A percentile compares a stretch with the other conserved stretches of the same genome.
These are phyloP conservation scores for Tuta absoluta DNA, from an alignment of 2,888 invertebrate species.

Conservation along the genomic window DNA sequence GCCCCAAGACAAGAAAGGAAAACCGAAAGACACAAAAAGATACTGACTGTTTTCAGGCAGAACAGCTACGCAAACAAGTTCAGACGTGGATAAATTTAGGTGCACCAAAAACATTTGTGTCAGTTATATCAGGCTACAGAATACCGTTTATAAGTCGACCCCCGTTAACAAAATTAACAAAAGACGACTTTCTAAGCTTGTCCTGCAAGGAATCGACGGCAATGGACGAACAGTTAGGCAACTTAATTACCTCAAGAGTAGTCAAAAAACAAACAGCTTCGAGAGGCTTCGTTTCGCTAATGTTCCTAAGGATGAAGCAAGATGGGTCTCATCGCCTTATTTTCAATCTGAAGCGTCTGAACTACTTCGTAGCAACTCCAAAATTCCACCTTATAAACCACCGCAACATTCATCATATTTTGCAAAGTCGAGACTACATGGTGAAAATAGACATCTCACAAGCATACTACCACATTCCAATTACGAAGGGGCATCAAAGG, in stretches of 20 bases:
- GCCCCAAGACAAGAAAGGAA: too few relatives aligned
- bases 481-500: neutral
- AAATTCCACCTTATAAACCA: neutral
- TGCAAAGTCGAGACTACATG: neutral
- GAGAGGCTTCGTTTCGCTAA: too few relatives aligned
- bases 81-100: constrained; percentile 21
- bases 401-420: neutral
- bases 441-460: too few relatives aligned
- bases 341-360: constrained; percentile 6
- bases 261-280: too few relatives aligned
- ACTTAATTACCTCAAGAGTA: too few relatives aligned
- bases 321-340: neutral
- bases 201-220: too few relatives aligned
- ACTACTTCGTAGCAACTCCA: neutral
- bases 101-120: constrained; percentile 24
- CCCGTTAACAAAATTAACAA: constrained; percentile 10
- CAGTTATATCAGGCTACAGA: constrained; percentile 28
- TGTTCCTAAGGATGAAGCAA: too few relatives aligned
- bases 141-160: constrained; percentile 26
- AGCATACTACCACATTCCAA: neutral
- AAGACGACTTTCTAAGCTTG: too few relatives aligned
- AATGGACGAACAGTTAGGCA: too few relatives aligned
- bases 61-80: constrained; percentile 13
- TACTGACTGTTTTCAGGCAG: constrained; percentile 23
- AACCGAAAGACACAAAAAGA: constrained; percentile 17